Evolutionary conservation across 64 coral and sea anemone genomes (phyloP).

Genomic region (Montipora cactus): DNA sequence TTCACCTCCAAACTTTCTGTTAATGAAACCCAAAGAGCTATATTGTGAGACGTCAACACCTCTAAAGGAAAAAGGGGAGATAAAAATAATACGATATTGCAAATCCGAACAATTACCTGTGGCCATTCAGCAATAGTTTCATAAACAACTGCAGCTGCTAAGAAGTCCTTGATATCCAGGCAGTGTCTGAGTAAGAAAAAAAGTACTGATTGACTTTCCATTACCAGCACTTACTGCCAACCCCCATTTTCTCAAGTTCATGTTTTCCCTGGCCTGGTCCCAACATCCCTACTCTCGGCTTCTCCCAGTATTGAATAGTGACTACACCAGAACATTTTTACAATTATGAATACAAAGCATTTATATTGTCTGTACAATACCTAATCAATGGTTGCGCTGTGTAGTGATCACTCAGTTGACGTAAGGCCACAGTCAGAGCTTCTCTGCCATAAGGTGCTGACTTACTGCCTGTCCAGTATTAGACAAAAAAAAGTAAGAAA

Average conservation of each 20-base stretch:
- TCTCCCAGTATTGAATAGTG: too few relatives aligned
- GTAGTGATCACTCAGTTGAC: conserved; percentile 69
- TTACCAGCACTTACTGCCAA: too few relatives aligned
- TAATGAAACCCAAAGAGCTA: too few relatives aligned
- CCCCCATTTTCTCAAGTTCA: too few relatives aligned
- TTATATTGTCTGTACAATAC: not conserved
- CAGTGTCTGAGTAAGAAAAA: conserved; percentile 61
- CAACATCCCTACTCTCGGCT: too few relatives aligned
- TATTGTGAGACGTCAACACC: too few relatives aligned
- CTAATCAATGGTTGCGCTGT: conserved; percentile 67
- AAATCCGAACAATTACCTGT: conserved; percentile 49
- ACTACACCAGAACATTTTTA: too few relatives aligned
- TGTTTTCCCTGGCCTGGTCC: too few relatives aligned
- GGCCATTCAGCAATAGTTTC: conserved; percentile 80
- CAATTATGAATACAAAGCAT: not conserved
- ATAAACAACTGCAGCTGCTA: conserved; percentile 76
- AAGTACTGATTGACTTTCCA: too few relatives aligned
- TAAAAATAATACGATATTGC: not conserved
- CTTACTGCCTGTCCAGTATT: conserved; percentile 25
- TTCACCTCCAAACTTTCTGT: too few relatives aligned
- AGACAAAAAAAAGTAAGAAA: not conserved
- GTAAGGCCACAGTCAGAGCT: conserved; percentile 58
- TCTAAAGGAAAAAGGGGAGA: too few relatives aligned
- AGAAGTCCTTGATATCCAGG: conserved; percentile 78
- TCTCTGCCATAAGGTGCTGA: conserved; percentile 77